Conservation (phyloP, 2,113 vertebrate species). For the Ameiurus melas region DNA sequence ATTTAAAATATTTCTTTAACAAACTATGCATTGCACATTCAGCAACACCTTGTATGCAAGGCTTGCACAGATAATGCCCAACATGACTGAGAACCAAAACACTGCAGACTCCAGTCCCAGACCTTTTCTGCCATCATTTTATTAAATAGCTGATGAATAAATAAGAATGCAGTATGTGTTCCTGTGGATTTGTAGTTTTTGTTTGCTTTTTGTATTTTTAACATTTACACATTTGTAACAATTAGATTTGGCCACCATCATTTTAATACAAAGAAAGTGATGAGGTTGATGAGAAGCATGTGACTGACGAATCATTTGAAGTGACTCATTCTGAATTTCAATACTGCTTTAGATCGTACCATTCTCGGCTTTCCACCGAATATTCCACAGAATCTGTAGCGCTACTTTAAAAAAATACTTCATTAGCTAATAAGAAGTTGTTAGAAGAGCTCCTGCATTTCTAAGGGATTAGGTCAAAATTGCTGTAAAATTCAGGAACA, state of each 20-base stretch:
- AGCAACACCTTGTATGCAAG: slow-evolving; percentile 18
- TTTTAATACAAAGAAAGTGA: background rate
- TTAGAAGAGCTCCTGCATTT: background rate
- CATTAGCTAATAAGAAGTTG: background rate
- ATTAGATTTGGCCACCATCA: background rate
- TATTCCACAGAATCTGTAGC: background rate
- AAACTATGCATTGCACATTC: slow-evolving; percentile 28
- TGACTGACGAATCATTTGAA: background rate
- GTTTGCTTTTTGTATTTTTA: too few species aligned
- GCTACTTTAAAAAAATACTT: background rate
- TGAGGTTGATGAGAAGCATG: background rate
- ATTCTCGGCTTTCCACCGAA: background rate
- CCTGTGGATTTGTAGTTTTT: too few species aligned
- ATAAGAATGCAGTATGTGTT: background rate
- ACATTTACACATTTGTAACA: background rate
- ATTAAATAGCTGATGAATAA: background rate
- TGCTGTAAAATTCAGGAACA: background rate
- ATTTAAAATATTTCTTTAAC: slow-evolving; percentile 25
- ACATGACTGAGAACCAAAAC: background rate
- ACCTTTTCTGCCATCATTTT: background rate
- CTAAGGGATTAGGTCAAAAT: background rate
- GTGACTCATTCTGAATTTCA: background rate
- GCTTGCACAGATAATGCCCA: background rate
- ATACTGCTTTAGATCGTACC: background rate
- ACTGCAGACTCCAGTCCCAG: background rate